Evolutionary conservation across 2,113 vertebrate genomes (phyloP), one percentile per base, ranked within the genome.

Genomic region (Rallus limicola): DNA sequence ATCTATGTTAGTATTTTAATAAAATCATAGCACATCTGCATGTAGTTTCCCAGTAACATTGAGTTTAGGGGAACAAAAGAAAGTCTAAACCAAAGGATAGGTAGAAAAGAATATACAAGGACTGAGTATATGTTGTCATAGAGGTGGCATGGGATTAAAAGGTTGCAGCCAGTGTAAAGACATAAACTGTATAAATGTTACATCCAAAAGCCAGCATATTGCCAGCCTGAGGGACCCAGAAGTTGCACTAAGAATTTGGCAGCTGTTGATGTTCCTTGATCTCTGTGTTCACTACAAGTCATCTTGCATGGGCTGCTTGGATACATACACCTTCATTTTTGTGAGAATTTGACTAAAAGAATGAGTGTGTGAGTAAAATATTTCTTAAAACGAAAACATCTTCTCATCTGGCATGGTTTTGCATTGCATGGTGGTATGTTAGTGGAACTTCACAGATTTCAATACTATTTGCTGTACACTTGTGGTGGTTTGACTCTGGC

Each of bases 71-170:
- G 52, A 46, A 38, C 5, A 31, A 21, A 88, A 77, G 13, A 36
- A 34, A 72, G 13, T 11, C 13, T 31, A 46, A 71, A 72, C 28
- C 24, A 42, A 55, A 76, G 19, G 56, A 53, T 38, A 86, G 13
- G 16, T 38, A 52, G 25, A 13, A 33, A 71, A 68, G 46, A 62
- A 62, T 12, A 29, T 44, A 40, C 6, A 67, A 60, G 36, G 60
- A 12, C 25, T 56, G 46, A 82, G 38, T 31, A 16, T 0, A 0
- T 48, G 9, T 34, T 77, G 12, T 46, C 28, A 31, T 16, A 60
- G 53, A 56, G 5, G 15, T 70, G 29, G 15, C 36, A 82, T 24
- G 72, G 33, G 40, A 28, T 40, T 44, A 33, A 48, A 90, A 77
- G 11, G 48, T 70, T 80, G 11, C 31, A 26, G 28, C 67, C 40